These are phyloP conservation scores for Nyctereutes procyonoides DNA, from an alignment of 2,113 vertebrate genomes.

Conservation along the genomic window DNA sequence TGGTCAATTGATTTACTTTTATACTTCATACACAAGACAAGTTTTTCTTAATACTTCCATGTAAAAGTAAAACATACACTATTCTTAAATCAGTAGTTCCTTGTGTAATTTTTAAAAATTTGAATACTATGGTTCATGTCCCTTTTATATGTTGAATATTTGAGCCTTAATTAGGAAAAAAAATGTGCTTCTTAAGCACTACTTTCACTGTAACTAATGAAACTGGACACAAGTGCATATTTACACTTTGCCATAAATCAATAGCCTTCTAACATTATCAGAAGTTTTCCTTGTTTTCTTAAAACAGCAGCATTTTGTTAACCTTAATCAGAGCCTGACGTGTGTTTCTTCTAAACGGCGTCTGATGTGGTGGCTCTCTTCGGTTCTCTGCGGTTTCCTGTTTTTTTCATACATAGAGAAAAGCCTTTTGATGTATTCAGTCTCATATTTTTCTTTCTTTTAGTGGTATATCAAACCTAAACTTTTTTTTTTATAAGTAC, in stretches of 20 bases:
- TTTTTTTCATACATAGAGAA: conserved; percentile 85
- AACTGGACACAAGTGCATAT: neutral
- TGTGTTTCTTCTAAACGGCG: conserved; percentile 84
- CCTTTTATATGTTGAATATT: conserved; percentile 31
- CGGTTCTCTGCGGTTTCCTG: conserved; percentile 89
- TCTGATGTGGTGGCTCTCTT: conserved; percentile 87
- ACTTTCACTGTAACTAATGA: neutral
- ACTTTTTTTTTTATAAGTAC: conserved; percentile 18
- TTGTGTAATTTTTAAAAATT: neutral
- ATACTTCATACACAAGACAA: neutral
- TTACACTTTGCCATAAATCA: neutral
- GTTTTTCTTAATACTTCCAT: neutral
- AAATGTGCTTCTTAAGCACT: neutral
- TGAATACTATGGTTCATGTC: neutral
- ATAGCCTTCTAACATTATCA: conserved; percentile 40
- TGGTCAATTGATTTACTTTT: neutral
- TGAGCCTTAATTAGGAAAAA: conserved; percentile 55
- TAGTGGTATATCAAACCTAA: conserved; percentile 65
- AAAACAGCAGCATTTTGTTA: conserved; percentile 74
- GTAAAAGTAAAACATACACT: neutral
- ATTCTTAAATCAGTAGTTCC: neutral
- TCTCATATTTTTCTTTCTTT: conserved; percentile 73
- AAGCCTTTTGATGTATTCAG: conserved; percentile 80
- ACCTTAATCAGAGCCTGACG: conserved; percentile 82
- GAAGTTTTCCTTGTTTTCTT: conserved; percentile 70